phyloP scores from a whole-genome alignment of 2,113 vertebrate species.

The Eulemur macaco region DNA sequence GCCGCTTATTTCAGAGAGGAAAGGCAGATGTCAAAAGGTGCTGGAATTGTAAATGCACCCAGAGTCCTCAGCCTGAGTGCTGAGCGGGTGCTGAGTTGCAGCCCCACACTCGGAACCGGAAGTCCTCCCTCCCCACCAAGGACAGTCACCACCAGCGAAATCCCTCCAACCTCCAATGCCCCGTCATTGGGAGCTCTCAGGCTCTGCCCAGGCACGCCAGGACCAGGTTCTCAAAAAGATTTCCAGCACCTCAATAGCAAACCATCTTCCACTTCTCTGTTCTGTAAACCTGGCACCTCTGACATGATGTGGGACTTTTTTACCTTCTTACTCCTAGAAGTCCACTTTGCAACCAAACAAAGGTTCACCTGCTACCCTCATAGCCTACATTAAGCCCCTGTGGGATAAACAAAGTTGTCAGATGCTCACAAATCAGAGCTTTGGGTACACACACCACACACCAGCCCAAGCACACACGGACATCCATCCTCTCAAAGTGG shows the following conservation, averaged over 20 bases:
- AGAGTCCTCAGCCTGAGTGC: neutral
- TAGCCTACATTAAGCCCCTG: neutral
- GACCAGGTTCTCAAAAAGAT: neutral
- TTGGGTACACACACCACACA: too few species aligned
- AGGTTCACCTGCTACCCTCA: neutral
- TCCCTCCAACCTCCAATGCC: fast-evolving
- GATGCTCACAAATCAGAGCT: neutral
- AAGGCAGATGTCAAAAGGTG: neutral
- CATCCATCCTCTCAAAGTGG: fast-evolving
- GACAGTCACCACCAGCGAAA: neutral
- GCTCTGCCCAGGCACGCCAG: neutral
- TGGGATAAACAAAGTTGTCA: neutral
- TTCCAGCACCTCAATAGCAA: neutral
- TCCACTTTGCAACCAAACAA: neutral
- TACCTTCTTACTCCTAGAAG: neutral
- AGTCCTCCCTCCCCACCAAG: neutral
- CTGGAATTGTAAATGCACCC: neutral
- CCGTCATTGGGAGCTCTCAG: neutral
- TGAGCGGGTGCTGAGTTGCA: neutral
- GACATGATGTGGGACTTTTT: neutral
- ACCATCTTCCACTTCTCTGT: neutral
- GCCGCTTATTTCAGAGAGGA: neutral
- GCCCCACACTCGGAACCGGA: neutral
- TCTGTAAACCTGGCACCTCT: neutral
- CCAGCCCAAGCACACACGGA: fast-evolving